Percentiles rank a stretch among this genome's conserved stretches.
Evolutionary conservation across 2,797 vertebrate species (phyloP).

Genomic region (Chiloscyllium punctatum): DNA sequence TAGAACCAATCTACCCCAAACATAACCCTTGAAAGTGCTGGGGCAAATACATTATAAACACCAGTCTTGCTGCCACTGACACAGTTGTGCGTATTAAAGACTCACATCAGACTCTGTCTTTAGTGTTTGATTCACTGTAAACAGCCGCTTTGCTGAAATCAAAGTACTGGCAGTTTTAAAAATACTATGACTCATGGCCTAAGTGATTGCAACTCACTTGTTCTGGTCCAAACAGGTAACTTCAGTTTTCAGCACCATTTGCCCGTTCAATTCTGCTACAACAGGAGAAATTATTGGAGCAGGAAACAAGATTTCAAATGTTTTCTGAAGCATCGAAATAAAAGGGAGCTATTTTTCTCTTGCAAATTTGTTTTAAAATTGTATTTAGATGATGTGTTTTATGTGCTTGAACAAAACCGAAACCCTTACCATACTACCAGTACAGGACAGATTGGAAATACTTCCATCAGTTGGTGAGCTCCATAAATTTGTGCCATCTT

Average conservation of each 20-base stretch:
- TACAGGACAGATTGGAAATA: background rate
- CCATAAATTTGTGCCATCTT: background rate
- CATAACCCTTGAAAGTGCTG: conserved; percentile 17
- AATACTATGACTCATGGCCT: background rate
- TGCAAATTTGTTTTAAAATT: background rate
- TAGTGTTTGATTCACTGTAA: background rate
- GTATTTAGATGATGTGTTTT: background rate
- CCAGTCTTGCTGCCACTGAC: background rate
- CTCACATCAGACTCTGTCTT: background rate
- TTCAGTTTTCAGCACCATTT: background rate
- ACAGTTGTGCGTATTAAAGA: background rate
- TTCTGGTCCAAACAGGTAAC: background rate
- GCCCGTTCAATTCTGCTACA: background rate
- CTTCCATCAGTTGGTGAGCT: background rate
- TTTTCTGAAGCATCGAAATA: background rate
- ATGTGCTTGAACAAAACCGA: background rate
- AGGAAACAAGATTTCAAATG: background rate
- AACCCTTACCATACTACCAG: background rate
- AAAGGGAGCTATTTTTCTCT: background rate
- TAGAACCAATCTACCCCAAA: conserved; percentile 20
- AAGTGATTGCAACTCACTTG: background rate
- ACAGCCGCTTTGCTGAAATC: background rate
- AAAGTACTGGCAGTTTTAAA: background rate
- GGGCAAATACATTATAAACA: background rate
- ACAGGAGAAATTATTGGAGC: background rate